Evolutionary conservation across 1,140 invertebrate genomes (phyloP).

Genomic region (Drosophila oshimai): DNA sequence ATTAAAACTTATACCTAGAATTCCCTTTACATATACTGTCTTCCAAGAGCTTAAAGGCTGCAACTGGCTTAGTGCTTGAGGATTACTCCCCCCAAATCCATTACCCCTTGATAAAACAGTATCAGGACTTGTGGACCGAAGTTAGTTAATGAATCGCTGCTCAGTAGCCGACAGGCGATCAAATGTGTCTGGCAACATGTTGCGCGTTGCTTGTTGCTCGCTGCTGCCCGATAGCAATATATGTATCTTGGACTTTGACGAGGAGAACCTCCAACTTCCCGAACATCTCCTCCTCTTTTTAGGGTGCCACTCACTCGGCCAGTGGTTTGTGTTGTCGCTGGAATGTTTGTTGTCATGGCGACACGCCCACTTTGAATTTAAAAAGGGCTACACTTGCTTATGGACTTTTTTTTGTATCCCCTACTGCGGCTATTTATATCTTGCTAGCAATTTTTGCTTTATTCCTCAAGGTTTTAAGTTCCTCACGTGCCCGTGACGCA

Average conservation of each 20-base stretch:
- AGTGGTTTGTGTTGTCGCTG: constrained; percentile 24
- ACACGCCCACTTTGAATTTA: constrained; percentile 65
- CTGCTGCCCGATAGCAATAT: not conserved
- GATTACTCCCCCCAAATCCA: not conserved
- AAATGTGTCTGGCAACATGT: constrained; percentile 65
- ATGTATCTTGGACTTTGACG: constrained; percentile 28
- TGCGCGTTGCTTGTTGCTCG: not conserved
- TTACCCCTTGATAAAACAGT: not conserved
- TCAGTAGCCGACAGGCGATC: constrained; percentile 22
- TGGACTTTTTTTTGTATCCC: not conserved
- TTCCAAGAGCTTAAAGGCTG: too few species aligned
- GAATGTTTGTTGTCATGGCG: constrained; percentile 49
- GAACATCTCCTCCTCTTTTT: not conserved
- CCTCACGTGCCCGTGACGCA: constrained; percentile 48
- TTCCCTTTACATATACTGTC: too few species aligned
- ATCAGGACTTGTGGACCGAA: not conserved
- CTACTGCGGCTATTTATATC: constrained; percentile 36
- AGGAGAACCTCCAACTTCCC: not conserved
- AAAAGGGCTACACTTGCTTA: constrained; percentile 49
- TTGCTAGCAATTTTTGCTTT: constrained; percentile 5
- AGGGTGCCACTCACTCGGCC: not conserved
- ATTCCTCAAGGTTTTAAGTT: constrained; percentile 28
- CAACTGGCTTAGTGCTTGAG: too few species aligned
- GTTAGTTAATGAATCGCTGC: constrained; percentile 3
- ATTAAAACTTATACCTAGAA: too few species aligned